A percentile compares a stretch with the other conserved stretches of the same genome.
Conservation (phyloP, 2,113 vertebrate genomes). For the Sclerurus mexicanus region DNA sequence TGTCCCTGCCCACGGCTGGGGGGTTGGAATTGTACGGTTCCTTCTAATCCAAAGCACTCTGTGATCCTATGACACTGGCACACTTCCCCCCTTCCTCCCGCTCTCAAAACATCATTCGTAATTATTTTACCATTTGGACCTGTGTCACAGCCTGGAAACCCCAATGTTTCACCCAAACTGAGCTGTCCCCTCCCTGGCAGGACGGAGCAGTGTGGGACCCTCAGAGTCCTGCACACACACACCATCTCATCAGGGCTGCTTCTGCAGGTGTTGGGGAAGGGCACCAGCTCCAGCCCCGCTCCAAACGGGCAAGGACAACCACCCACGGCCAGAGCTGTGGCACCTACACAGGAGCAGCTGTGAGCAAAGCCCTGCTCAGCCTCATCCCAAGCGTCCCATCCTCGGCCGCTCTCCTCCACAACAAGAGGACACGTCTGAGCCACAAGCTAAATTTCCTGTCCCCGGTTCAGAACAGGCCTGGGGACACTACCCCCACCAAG, state of each 20-base stretch:
- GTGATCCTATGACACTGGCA: not conserved
- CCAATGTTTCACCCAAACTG: not conserved
- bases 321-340: not conserved
- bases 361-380: not conserved
- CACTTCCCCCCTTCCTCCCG: not conserved
- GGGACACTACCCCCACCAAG: not conserved
- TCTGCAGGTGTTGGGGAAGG: fast-evolving
- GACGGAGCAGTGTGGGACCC: fast-evolving
- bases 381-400: not conserved
- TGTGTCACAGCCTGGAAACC: not conserved
- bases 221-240: fast-evolving
- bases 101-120: not conserved
- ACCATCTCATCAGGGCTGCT: not conserved
- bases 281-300: not conserved
- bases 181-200: not conserved
- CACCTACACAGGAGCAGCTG: not conserved
- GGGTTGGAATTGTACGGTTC: no score
- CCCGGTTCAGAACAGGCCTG: not conserved
- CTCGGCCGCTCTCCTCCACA: not conserved
- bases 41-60: not conserved
- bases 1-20: not conserved
- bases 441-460: not conserved
- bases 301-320: not conserved
- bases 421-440: not conserved
- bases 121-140: not conserved